Conservation (phyloP, 2,888 invertebrate genomes). For the Stramonita haemastoma region DNA sequence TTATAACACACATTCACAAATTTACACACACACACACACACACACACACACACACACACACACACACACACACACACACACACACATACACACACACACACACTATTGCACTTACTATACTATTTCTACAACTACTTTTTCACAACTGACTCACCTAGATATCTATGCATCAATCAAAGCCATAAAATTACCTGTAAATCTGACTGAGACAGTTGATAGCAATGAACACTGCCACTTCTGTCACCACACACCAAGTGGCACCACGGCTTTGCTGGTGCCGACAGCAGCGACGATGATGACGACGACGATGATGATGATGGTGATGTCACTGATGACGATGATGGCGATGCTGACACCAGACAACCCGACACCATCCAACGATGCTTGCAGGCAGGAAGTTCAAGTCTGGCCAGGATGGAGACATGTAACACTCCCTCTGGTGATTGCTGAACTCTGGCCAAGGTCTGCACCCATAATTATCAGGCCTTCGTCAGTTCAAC, state of each 20-base stretch:
- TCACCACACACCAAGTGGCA: slow-evolving; percentile 84
- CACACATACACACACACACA: too few relatives aligned
- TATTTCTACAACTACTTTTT: not conserved
- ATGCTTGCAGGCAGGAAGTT: slow-evolving; percentile 85
- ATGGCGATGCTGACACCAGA: slow-evolving; percentile 44
- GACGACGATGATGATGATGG: not conserved
- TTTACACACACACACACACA: too few relatives aligned
- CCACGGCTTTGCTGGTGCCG: not conserved
- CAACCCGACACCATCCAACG: slow-evolving; percentile 82
- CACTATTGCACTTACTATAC: not conserved
- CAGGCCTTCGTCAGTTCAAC: too few relatives aligned
- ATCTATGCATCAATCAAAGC: too few relatives aligned
- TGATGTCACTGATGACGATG: too few relatives aligned
- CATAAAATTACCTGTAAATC: not conserved
- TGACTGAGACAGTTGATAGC: slow-evolving; percentile 77
- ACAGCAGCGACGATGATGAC: not conserved
- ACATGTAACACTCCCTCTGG: not conserved
- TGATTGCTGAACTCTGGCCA: not conserved
- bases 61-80: too few relatives aligned
- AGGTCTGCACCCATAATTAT: not conserved
- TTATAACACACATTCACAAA: too few relatives aligned
- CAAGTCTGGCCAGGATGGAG: slow-evolving; percentile 72
- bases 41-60: too few relatives aligned
- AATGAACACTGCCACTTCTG: slow-evolving; percentile 86
- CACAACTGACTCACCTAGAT: too few relatives aligned